Base-by-base conservation (phyloP, 2,113 vertebrate genomes). In the Erinaceus europaeus region DNA sequence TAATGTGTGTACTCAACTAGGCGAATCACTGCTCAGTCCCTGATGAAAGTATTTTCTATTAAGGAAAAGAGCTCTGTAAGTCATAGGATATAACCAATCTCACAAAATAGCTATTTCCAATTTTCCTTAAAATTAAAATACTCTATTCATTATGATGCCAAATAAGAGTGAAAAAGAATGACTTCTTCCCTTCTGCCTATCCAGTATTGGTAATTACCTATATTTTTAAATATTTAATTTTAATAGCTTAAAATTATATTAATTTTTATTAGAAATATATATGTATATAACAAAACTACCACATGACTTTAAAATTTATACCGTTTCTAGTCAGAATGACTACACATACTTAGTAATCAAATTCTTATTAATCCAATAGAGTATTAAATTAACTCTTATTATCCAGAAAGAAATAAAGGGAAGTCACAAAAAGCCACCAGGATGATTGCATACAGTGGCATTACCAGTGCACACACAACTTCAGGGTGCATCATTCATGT, bases 141-240 rank as follows among this genome's bases (percentile, higher is more conserved):
- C 34, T 71, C 67, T 74, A 44, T 25, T 15, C 34, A 90, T 57
- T 29, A 78, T 25, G 11, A 8, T 74, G 68, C 10, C 1, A 68
- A 69, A n/a, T 59, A 68, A 78, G 4, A 74, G 74, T 82, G 72
- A 67, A 85, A 82, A 14, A 90, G 27, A 80, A 79, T 17, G 13
- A 6, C 23, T 50, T 46, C 40, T 74, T 88, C n/a, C n/a, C 67
- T 78, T 7, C 34, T 53, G 40, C 21, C 6, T 68, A 55, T 29
- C 21, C 75, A 40, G 46, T 57, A 78, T 42, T 29, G 61, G 38
- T 4, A 85, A 82, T 78, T 82, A 64, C 73, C 34, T 77, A 68
- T 38, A 77, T 34, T 78, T 84, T 85, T 64, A 85, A 72, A 23
- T 64, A 9, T 65, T 10, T 15, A 42, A 90, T 68, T 69, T 71